These are phyloP conservation scores for Apis florea DNA, from an alignment of 1,140 invertebrate genomes.

Conservation along the genomic window DNA sequence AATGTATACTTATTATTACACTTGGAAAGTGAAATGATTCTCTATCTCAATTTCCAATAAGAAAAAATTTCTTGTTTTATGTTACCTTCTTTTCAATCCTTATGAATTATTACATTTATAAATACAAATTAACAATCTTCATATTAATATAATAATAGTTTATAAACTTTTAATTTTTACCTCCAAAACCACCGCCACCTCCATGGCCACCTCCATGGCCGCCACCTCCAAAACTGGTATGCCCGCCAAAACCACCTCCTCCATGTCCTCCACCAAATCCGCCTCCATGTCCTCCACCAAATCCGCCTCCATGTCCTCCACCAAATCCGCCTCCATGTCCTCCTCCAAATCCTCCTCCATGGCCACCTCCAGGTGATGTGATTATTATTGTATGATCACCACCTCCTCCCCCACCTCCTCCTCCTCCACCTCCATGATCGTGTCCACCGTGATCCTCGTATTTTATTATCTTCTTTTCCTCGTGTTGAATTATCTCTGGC, in stretches of 20 bases:
- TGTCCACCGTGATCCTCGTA: slow-evolving; percentile 70
- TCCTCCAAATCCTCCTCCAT: slow-evolving; percentile 32
- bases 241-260: slow-evolving; percentile 56
- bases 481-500: slow-evolving; percentile 71
- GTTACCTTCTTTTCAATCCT: too few relatives aligned
- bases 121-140: too few relatives aligned
- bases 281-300: slow-evolving; percentile 19
- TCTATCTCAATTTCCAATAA: too few relatives aligned
- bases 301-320: slow-evolving; percentile 32
- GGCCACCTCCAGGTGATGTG: slow-evolving; percentile 24
- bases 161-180: background rate
- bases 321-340: slow-evolving; percentile 49
- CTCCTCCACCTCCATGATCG: slow-evolving; percentile 61
- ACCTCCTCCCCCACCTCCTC: slow-evolving; percentile 40
- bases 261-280: slow-evolving; percentile 48
- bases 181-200: slow-evolving; percentile 38
- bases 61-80: too few relatives aligned
- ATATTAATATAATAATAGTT: background rate
- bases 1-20: too few relatives aligned
- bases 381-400: slow-evolving; percentile 16
- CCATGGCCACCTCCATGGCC: slow-evolving; percentile 40
- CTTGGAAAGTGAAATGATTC: too few relatives aligned
- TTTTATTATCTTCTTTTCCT: slow-evolving; percentile 67
- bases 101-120: too few relatives aligned
- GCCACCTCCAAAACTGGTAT: slow-evolving; percentile 46